These are phyloP conservation scores for Caenorhabditis briggsae DNA, from an alignment of 1,140 invertebrate genomes.

Conservation along the genomic window DNA sequence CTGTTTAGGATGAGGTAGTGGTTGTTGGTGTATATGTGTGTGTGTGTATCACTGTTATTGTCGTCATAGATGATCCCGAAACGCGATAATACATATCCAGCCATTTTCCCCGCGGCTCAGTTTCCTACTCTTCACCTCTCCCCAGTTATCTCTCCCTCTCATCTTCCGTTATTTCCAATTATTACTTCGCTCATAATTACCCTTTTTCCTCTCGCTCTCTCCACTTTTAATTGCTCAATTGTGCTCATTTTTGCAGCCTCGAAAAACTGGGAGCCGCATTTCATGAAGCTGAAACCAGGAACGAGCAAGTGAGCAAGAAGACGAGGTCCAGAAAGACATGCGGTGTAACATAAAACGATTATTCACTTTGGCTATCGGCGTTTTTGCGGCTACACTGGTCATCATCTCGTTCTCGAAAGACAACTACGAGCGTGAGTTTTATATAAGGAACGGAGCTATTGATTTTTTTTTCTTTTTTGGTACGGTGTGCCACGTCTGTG, in stretches of 20 bases:
- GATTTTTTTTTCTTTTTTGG: neutral
- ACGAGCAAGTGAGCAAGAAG: neutral
- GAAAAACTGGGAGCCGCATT: constrained; percentile 31
- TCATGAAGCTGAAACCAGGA: constrained; percentile 47
- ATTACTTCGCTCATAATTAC: neutral
- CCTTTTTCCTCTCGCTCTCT: too few species aligned
- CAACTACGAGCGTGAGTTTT: constrained; percentile 63
- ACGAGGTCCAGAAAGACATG: constrained; percentile 42
- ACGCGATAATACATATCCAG: too few species aligned
- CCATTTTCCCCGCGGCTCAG: neutral
- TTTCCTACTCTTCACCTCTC: neutral
- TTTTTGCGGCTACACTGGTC: constrained; percentile 64
- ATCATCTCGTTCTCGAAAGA: constrained; percentile 61
- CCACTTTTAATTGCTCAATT: neutral
- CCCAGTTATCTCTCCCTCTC: neutral
- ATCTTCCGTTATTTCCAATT: neutral
- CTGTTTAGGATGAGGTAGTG: constrained; percentile 13
- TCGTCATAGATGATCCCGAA: too few species aligned
- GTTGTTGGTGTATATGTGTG: too few species aligned
- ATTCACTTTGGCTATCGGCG: constrained; percentile 63
- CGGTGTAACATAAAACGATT: constrained; percentile 66
- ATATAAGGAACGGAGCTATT: neutral
- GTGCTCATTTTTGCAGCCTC: neutral
- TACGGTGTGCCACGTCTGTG: neutral
- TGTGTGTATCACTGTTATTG: too few species aligned